These are phyloP conservation scores for Tenthredo notha DNA, from an alignment of 2,888 invertebrate species.

Conservation along the genomic window DNA sequence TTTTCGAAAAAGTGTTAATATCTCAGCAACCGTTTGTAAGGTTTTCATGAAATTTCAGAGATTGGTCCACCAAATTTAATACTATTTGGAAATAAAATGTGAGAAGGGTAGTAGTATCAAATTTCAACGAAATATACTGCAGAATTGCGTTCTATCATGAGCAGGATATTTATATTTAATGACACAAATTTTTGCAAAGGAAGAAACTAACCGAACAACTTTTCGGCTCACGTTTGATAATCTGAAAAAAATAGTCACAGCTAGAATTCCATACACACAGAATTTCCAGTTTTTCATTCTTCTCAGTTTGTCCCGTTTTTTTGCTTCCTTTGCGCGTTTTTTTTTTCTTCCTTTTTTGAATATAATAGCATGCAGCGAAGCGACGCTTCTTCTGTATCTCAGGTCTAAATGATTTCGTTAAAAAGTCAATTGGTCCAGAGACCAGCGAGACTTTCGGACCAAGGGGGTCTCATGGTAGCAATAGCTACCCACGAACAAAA, in stretches of 20 bases:
- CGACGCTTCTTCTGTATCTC: not conserved
- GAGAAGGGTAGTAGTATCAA: not conserved
- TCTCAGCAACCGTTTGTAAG: not conserved
- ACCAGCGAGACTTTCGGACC: not conserved
- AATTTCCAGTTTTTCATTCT: not conserved
- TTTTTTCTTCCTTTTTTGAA: not conserved
- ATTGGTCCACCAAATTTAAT: not conserved
- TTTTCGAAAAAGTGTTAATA: not conserved
- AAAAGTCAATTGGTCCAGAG: slow-evolving; percentile 52
- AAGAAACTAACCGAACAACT: too few species aligned
- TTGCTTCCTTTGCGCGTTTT: not conserved
- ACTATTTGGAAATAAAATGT: too few species aligned
- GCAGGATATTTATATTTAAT: too few species aligned
- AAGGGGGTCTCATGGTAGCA: slow-evolving; percentile 26
- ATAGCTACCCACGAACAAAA: slow-evolving; percentile 36
- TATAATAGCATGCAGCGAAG: not conserved
- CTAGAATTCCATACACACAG: not conserved
- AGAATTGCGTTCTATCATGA: too few species aligned
- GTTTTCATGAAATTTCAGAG: not conserved
- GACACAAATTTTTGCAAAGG: too few species aligned
- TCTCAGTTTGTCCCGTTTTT: not conserved
- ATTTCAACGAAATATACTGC: not conserved
- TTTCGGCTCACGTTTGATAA: not conserved
- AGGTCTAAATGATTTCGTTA: slow-evolving; percentile 50
- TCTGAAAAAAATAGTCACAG: not conserved